Percentiles rank a stretch among this genome's conserved stretches.
These are phyloP conservation scores for Amblyopsis hoosieri DNA, from an alignment of 2,797 vertebrate genomes.

Conservation along the genomic window DNA sequence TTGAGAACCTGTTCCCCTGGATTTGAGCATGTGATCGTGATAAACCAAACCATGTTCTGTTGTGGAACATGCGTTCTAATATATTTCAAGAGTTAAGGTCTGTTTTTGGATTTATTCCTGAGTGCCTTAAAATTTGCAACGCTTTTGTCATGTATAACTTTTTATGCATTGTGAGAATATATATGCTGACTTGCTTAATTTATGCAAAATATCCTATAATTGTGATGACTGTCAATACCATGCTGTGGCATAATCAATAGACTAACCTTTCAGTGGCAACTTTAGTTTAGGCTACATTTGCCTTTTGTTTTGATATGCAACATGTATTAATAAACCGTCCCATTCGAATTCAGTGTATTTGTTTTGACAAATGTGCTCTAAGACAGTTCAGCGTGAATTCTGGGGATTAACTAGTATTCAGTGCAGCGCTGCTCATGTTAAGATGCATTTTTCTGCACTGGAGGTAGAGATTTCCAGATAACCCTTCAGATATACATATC, in stretches of 20 bases:
- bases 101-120: conserved; percentile 7
- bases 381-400: neutral
- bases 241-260: neutral
- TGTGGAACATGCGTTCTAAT: conserved; percentile 16
- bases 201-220: conserved; percentile 17
- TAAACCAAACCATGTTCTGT: conserved; percentile 6
- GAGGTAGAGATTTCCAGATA: too few relatives aligned
- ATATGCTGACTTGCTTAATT: conserved; percentile 8
- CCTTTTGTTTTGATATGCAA: conserved; percentile 36
- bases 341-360: neutral
- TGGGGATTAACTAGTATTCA: neutral
- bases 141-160: conserved; percentile 9
- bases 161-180: conserved; percentile 19
- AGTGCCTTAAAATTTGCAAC: conserved; percentile 67
- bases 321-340: conserved; percentile 2
- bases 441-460: too few relatives aligned
- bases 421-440: too few relatives aligned
- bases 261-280: neutral
- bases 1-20: neutral
- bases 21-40: neutral
- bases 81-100: conserved; percentile 9
- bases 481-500: too few relatives aligned
- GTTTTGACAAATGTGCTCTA: too few relatives aligned
- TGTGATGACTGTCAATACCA: conserved; percentile 18
- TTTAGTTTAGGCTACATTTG: neutral